phyloP scores from a whole-genome alignment of 1,140 invertebrate species.

The Brachionus sp. region DNA sequence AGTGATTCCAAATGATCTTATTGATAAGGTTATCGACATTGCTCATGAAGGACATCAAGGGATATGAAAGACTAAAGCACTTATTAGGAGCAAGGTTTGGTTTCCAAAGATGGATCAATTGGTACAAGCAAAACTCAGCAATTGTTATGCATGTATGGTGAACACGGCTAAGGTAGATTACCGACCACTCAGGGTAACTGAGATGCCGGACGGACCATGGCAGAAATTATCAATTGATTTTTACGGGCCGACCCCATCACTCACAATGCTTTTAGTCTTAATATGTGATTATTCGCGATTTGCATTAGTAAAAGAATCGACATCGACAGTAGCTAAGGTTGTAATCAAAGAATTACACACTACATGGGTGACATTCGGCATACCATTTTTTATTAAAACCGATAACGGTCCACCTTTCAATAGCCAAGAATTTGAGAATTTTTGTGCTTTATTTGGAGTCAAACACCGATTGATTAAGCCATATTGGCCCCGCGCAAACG shows the following conservation, averaged over 20 bases:
- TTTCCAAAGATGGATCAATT: conserved; percentile 47
- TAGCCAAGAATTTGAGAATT: conserved; percentile 45
- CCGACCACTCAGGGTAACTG: conserved; percentile 49
- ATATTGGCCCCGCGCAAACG: conserved; percentile 46
- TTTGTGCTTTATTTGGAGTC: conserved; percentile 37
- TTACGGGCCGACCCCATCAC: conserved; percentile 50
- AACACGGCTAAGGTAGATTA: conserved; percentile 43
- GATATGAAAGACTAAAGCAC: too few species aligned
- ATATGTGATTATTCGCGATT: conserved; percentile 51
- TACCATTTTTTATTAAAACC: conserved; percentile 46
- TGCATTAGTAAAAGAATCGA: conserved; percentile 49
- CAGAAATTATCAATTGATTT: conserved; percentile 50
- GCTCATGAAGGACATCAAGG: too few species aligned
- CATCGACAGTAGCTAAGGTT: conserved; percentile 45
- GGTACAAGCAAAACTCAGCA: conserved; percentile 43
- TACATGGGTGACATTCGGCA: conserved; percentile 48
- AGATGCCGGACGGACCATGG: conserved; percentile 48
- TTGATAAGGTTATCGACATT: too few species aligned
- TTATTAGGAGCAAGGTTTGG: too few species aligned
- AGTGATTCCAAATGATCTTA: too few species aligned
- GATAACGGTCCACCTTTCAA: conserved; percentile 48
- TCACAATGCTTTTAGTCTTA: conserved; percentile 50
- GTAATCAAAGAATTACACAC: conserved; percentile 43
- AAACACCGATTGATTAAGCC: conserved; percentile 47
- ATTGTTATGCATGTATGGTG: conserved; percentile 48